Conservation (phyloP, 2,797 vertebrate species). For the Hemitrygon akajei region DNA sequence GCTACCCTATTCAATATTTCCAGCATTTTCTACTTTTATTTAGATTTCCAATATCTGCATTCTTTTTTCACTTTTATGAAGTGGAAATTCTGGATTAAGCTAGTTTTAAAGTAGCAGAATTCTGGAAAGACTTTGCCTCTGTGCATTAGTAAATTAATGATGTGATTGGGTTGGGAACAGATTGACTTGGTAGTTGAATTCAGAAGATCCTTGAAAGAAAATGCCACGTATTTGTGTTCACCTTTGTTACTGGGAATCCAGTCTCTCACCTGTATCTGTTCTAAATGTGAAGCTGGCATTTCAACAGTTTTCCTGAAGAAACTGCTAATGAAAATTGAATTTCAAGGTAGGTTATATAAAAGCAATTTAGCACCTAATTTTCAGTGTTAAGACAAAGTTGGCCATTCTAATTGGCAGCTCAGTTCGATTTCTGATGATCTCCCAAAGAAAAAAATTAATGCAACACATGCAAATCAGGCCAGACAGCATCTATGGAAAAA, state of each 20-base stretch:
- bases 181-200: not conserved
- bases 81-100: too few species aligned
- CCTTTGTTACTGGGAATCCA: not conserved
- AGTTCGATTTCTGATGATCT: not conserved
- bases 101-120: too few species aligned
- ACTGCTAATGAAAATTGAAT: not conserved
- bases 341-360: not conserved
- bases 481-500: too few species aligned
- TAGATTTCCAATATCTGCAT: too few species aligned
- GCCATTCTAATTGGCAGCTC: not conserved
- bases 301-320: not conserved
- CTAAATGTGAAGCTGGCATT: not conserved
- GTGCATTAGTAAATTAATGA: not conserved
- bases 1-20: too few species aligned
- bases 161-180: too few species aligned
- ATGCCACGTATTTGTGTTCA: not conserved
- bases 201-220: not conserved
- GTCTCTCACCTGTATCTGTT: not conserved
- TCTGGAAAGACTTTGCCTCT: too few species aligned
- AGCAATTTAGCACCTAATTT: not conserved
- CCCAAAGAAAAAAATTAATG: not conserved
- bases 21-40: too few species aligned
- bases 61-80: too few species aligned
- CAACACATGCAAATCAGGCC: too few species aligned
- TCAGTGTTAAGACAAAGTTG: not conserved